Conservation (phyloP, 2,888 invertebrate species). For the Amorpha juglandis region DNA sequence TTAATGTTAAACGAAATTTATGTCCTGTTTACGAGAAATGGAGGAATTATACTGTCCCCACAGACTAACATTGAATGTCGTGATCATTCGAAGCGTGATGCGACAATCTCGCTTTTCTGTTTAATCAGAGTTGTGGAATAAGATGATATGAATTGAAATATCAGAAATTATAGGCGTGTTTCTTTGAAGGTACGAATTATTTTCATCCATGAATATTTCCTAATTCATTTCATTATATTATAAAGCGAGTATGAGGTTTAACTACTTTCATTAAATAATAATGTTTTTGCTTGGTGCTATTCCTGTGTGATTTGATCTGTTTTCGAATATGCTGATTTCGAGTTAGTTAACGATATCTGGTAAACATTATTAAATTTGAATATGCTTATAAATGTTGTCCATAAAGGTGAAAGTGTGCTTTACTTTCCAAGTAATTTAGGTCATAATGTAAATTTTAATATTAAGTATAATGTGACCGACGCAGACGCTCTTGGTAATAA, state of each 20-base stretch:
- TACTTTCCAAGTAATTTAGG: neutral
- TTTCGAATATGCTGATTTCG: no score
- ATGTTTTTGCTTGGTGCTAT: no score
- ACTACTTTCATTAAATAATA: neutral
- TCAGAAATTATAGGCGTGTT: neutral
- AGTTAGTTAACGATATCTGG: no score
- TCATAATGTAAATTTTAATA: slow-evolving; percentile 1
- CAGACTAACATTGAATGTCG: slow-evolving; percentile 9
- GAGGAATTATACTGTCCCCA: slow-evolving; percentile 39
- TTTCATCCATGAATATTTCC: no score
- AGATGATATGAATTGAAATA: neutral
- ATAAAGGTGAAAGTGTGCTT: neutral
- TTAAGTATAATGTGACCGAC: no score
- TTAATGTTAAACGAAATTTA: slow-evolving; percentile 39
- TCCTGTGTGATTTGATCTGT: no score
- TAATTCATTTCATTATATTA: no score
- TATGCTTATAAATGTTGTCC: neutral
- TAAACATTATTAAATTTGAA: neutral
- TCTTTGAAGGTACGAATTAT: no score
- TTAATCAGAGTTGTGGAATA: slow-evolving; percentile 5
- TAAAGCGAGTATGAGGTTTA: no score
- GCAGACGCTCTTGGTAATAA: neutral
- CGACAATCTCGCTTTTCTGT: neutral
- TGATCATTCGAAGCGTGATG: slow-evolving; percentile 6
- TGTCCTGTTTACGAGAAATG: slow-evolving; percentile 39